A percentile compares a stretch with the other conserved stretches of the same genome.
These are phyloP conservation scores for Leguminivora glycinivorella DNA, from an alignment of 1,140 invertebrate species.

Conservation along the genomic window DNA sequence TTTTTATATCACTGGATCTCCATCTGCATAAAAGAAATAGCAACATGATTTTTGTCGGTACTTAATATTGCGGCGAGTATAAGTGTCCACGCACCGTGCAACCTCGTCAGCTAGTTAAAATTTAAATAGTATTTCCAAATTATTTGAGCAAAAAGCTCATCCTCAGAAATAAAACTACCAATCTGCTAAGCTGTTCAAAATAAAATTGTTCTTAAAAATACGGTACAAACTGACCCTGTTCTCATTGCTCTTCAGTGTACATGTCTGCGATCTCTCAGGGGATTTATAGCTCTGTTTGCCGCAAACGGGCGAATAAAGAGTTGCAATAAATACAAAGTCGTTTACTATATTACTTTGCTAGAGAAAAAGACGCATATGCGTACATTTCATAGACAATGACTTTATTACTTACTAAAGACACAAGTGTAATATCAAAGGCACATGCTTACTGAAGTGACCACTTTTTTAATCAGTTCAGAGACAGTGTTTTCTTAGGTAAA, in stretches of 20 bases:
- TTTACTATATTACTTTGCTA: not conserved
- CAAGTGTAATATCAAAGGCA: not conserved
- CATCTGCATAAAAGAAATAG: too few species aligned
- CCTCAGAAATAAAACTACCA: too few species aligned
- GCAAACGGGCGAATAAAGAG: conserved; percentile 8
- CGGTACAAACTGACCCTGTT: not conserved
- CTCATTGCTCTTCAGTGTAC: not conserved
- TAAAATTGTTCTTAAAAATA: too few species aligned
- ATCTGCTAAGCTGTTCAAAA: too few species aligned
- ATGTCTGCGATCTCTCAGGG: not conserved
- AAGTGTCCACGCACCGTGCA: too few species aligned
- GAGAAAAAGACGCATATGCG: not conserved
- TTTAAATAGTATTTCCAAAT: too few species aligned
- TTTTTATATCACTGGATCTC: too few species aligned
- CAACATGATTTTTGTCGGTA: too few species aligned
- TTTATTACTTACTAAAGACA: not conserved
- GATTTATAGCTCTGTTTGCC: conserved; percentile 2
- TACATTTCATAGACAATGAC: not conserved
- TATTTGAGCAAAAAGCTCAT: too few species aligned
- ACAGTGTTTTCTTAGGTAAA: not conserved
- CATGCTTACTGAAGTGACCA: too few species aligned
- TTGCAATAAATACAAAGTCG: not conserved
- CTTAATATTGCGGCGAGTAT: too few species aligned
- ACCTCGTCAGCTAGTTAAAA: too few species aligned
- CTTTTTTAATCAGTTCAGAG: not conserved